Base-by-base conservation (phyloP, 64 coral and sea anemone genomes). In the Pocillopora verrucosa region DNA sequence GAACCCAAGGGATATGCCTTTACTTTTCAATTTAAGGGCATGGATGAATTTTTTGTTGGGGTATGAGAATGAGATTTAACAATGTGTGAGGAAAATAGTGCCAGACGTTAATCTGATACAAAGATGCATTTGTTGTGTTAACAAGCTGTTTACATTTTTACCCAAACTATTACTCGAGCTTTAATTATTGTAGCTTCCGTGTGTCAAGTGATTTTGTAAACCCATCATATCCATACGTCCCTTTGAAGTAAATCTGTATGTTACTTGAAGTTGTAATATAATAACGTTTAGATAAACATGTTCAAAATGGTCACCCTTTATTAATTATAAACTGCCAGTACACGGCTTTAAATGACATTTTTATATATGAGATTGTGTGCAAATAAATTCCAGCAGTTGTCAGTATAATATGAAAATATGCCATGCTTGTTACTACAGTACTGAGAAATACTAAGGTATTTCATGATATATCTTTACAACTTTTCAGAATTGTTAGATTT, bases 1-100 rank as follows among this genome's bases (percentile, higher is more conserved):
- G 90, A 92, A 76, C 73, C 90, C 16, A 77, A 75, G 70, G 90
- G 90, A 24, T 86, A 92, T 86, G 74, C 82, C 37, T 86, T 65
- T 58, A 86, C 73, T 38, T 92, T 86, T 59, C 90, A 92, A 36
- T 92, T 92, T 35, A 92, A 86, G 76, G 90, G 74, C 12, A 24
- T 92, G 34, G 74, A 92, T 92, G 82, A 91, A 4, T 92, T 92
- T 65, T 60, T 86, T 14, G 76, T 56, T 65, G 89, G 73, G 41
- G 51, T 91, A 51, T 76, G 37, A 16, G 34, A 10, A 15, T n/a
- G n/a, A n/a, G n/a, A n/a, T n/a, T 56, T 77, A 16, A 63, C 86
- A 24, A 62, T 62, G 15, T 25, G 36, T 37, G 80, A 91, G 25
- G 89, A 85, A 59, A 73, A 68, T 91, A 38, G 69, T 74, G 6